Conservation (phyloP, 2,888 invertebrate species). For the Xestia rhomboidea region DNA sequence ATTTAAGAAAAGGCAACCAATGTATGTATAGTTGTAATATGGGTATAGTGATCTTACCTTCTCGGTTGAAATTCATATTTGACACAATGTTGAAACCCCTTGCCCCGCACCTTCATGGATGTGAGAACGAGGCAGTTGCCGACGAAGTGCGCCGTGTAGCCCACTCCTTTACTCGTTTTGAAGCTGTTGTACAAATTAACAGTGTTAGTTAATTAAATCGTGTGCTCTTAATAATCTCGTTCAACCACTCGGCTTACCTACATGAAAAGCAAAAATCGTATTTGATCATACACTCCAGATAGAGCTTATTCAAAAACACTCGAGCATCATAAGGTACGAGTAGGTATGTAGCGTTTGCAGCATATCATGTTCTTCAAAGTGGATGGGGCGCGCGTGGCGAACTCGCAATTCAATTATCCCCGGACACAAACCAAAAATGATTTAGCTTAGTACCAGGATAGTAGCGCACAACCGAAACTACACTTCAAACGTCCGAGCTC, state of each 20-base stretch:
- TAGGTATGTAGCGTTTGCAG: background rate
- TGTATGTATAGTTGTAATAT: background rate
- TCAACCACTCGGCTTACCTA: background rate
- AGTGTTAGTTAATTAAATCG: background rate
- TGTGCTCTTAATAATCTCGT: background rate
- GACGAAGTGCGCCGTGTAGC: conserved; percentile 99
- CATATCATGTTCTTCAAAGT: conserved; percentile 46
- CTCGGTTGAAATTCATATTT: conserved; percentile 99
- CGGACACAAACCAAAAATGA: conserved; percentile 68
- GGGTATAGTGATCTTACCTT: conserved; percentile 83
- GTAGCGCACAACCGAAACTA: conserved; percentile 70
- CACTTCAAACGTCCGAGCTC: conserved; percentile 69
- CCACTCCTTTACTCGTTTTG: conserved; percentile 99
- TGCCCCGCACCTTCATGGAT: conserved; percentile 99
- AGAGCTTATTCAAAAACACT: conserved; percentile 8
- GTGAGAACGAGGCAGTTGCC: conserved; percentile 99
- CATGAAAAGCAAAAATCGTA: background rate
- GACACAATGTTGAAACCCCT: conserved; percentile 99
- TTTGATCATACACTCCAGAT: background rate
- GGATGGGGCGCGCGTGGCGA: conserved; percentile 40
- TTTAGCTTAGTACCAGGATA: conserved; percentile 73
- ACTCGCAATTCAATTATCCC: conserved; percentile 69
- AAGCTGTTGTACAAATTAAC: conserved; percentile 92
- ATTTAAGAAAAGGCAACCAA: background rate
- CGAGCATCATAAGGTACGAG: conserved; percentile 1